These are phyloP conservation scores for Nemopilema nomurai DNA, from an alignment of 30 jellyfish, hydroid and myxozoan species.

Conservation along the genomic window DNA sequence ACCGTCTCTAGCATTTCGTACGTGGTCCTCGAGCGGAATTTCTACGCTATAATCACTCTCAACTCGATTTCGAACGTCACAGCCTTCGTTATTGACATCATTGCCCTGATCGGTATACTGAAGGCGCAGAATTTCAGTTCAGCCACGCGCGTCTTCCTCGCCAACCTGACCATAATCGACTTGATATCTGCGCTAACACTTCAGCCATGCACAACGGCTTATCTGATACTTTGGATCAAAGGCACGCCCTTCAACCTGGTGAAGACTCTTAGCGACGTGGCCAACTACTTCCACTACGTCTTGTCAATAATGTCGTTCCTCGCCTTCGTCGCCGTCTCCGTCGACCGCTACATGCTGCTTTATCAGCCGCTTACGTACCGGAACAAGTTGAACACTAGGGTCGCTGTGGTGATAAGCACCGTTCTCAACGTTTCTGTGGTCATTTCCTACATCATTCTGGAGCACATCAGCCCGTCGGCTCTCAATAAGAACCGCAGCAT, in stretches of 20 bases:
- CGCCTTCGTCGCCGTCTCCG: conserved; percentile 54
- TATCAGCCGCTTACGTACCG: conserved; percentile 45
- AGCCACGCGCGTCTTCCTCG: conserved; percentile 58
- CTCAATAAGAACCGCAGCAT: conserved; percentile 16
- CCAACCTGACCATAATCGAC: conserved; percentile 54
- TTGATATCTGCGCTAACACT: conserved; percentile 46
- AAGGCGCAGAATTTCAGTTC: conserved; percentile 53
- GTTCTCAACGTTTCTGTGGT: conserved; percentile 18
- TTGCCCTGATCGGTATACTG: conserved; percentile 42
- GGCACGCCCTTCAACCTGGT: conserved; percentile 6
- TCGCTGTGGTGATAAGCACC: conserved; percentile 25
- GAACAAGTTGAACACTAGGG: conserved; percentile 21
- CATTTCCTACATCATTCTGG: conserved; percentile 36
- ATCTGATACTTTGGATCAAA: conserved; percentile 42
- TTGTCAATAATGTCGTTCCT: conserved; percentile 34
- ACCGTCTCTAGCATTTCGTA: not conserved
- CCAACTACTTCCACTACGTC: conserved; percentile 40
- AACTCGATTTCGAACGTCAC: conserved; percentile 40
- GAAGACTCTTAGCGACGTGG: conserved; percentile 9
- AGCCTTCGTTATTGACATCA: conserved; percentile 31
- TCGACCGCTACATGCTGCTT: conserved; percentile 54
- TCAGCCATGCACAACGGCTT: conserved; percentile 57
- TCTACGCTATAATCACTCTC: conserved; percentile 38
- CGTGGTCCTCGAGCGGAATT: conserved; percentile 17
- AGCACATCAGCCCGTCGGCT: conserved; percentile 26